Evolutionary conservation across 35 echinoderm and acorn worm genomes (phyloP).

Genomic region (Anneissia japonica): DNA sequence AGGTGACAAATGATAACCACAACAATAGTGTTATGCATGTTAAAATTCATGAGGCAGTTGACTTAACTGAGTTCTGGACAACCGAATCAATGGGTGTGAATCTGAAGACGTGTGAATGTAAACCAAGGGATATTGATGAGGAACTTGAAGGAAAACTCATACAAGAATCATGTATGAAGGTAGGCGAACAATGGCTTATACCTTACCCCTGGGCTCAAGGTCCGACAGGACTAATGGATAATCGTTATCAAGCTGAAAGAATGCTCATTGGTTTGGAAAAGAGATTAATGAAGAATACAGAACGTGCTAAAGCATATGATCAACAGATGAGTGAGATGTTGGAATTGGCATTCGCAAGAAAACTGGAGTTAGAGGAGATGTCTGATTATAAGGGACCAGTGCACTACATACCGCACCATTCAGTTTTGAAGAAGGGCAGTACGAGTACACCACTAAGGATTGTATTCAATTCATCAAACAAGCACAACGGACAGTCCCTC

Average conservation of each 20-base stretch:
- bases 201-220: conserved; percentile 9
- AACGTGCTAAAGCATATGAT: neutral
- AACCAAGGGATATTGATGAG: too few relatives aligned
- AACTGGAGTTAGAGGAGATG: neutral
- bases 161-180: conserved; percentile 4
- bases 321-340: neutral
- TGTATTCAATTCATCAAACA: conserved; percentile 37
- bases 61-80: too few relatives aligned
- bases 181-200: neutral
- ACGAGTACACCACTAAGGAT: conserved; percentile 52
- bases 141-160: too few relatives aligned
- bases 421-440: conserved; percentile 8
- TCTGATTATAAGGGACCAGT: conserved; percentile 7
- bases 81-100: too few relatives aligned
- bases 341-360: neutral
- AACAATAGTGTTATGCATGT: too few relatives aligned
- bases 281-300: neutral
- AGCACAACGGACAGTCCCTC: conserved; percentile 27
- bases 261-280: neutral
- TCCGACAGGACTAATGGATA: neutral
- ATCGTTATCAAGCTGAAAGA: neutral
- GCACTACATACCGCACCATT: conserved; percentile 34
- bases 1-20: too few relatives aligned
- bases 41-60: too few relatives aligned
- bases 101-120: too few relatives aligned